These are phyloP conservation scores for Platycheirus albimanus DNA, from an alignment of 2,888 invertebrate genomes.

Conservation along the genomic window DNA sequence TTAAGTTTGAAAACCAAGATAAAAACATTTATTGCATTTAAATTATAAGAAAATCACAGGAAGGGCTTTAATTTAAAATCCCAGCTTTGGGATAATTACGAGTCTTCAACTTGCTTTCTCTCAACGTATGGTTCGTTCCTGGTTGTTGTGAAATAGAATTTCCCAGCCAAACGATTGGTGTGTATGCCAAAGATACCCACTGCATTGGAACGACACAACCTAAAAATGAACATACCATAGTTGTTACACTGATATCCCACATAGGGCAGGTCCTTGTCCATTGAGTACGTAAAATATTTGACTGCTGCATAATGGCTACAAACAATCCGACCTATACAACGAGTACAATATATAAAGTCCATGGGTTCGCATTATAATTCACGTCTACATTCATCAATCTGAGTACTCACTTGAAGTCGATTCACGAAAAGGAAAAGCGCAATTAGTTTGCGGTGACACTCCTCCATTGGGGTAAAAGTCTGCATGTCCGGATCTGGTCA, in stretches of 20 bases:
- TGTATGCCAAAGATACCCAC: constrained; percentile 80
- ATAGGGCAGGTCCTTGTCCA: constrained; percentile 80
- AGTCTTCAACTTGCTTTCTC: constrained; percentile 6
- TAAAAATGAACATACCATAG: constrained; percentile 77
- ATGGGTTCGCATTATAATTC: constrained; percentile 26
- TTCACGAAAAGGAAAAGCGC: constrained; percentile 78
- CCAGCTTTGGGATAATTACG: background rate
- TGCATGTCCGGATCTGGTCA: constrained; percentile 80
- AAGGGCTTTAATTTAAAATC: background rate
- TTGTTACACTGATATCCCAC: constrained; percentile 79
- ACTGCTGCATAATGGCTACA: constrained; percentile 81
- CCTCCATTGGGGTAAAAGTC: constrained; percentile 82
- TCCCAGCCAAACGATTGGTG: constrained; percentile 77
- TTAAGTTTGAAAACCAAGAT: too few species aligned
- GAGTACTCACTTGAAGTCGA: constrained; percentile 79
- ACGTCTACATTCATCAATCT: constrained; percentile 56
- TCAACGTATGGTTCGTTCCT: constrained; percentile 57
- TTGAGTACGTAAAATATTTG: constrained; percentile 80
- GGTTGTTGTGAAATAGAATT: constrained; percentile 79
- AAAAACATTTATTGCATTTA: background rate
- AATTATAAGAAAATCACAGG: background rate
- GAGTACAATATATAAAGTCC: constrained; percentile 9
- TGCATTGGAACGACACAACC: constrained; percentile 77
- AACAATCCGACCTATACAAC: constrained; percentile 79
- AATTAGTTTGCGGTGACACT: constrained; percentile 80